Percentiles rank a stretch among this genome's conserved stretches.
Conservation (phyloP, 2,797 vertebrate genomes). For the Anguilla anguilla region DNA sequence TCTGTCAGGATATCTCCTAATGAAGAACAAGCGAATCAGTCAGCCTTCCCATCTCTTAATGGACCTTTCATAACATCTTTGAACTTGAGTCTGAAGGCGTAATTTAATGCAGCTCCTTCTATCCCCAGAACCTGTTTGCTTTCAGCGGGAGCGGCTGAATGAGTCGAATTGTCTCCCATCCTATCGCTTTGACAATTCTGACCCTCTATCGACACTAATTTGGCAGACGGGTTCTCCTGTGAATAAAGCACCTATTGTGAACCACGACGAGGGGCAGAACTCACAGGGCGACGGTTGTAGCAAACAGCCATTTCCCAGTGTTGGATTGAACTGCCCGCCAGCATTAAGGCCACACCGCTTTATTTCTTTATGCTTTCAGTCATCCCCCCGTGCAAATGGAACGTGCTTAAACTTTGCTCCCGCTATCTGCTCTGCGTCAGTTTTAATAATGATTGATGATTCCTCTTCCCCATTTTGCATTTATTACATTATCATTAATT, state of each 20-base stretch:
- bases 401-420: background rate
- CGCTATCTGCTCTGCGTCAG: background rate
- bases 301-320: slow-evolving; percentile 10
- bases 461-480: too few relatives aligned
- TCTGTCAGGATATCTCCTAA: background rate
- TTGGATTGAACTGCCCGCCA: background rate
- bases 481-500: too few relatives aligned
- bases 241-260: background rate
- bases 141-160: slow-evolving; percentile 19
- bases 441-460: background rate
- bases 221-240: background rate
- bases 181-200: slow-evolving; percentile 25
- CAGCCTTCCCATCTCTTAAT: slow-evolving; percentile 21
- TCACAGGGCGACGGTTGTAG: background rate
- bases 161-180: slow-evolving; percentile 23
- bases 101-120: slow-evolving; percentile 23
- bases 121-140: background rate
- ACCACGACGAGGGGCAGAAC: background rate
- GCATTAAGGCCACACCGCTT: background rate
- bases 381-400: background rate
- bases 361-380: background rate
- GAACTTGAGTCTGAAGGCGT: slow-evolving; percentile 13
- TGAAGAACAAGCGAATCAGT: slow-evolving; percentile 28
- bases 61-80: slow-evolving; percentile 20
- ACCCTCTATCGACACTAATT: slow-evolving; percentile 19